Conservation (phyloP, 2,113 vertebrate genomes). For the Mormyrus lacerda region DNA sequence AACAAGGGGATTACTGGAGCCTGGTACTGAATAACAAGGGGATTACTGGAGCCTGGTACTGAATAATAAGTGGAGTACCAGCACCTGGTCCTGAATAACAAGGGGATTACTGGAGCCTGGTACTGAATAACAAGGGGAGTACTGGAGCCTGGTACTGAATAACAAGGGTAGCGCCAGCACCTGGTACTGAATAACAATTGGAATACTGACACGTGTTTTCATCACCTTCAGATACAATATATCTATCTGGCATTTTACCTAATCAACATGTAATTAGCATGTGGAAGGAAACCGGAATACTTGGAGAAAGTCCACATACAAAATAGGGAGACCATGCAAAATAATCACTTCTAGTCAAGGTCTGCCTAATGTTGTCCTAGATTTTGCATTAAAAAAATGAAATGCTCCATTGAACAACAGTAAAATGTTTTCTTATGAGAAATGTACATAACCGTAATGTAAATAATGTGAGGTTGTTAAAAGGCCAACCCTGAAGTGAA, state of each 20-base stretch:
- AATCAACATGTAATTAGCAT: background rate
- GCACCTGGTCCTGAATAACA: too few species aligned
- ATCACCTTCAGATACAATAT: background rate
- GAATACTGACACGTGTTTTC: background rate
- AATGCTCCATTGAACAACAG: background rate
- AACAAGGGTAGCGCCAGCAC: background rate
- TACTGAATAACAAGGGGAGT: background rate
- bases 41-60: too few species aligned
- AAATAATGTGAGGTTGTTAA: background rate
- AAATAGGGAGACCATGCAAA: background rate
- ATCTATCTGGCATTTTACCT: background rate
- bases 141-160: background rate
- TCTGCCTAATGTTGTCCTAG: background rate
- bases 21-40: background rate
- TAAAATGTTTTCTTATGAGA: background rate
- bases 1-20: background rate
- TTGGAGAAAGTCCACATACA: background rate
- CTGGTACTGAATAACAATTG: background rate
- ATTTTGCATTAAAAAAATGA: background rate
- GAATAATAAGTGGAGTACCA: too few species aligned
- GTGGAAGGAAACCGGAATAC: background rate
- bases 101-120: too few species aligned
- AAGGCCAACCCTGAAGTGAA: background rate
- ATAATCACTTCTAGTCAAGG: background rate
- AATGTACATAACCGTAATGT: background rate